A percentile compares a stretch with the other conserved stretches of the same genome.
Evolutionary conservation across 2,113 vertebrate species (phyloP).

Genomic region (Orycteropus afer): DNA sequence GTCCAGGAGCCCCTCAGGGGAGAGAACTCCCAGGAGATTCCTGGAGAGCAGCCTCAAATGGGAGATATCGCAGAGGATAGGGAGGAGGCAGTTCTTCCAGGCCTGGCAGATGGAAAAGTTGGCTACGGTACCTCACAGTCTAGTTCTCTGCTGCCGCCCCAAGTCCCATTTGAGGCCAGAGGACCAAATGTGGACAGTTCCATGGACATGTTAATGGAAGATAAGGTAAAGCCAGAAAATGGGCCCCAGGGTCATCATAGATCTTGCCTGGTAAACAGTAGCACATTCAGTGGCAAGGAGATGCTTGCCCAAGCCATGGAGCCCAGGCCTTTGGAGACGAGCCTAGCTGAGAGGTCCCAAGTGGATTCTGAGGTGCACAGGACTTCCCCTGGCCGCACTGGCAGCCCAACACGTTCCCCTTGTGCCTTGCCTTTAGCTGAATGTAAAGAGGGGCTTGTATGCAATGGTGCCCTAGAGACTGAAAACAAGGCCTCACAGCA

Average conservation of each 20-base stretch:
- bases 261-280: conserved; percentile 67
- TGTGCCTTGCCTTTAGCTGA: conserved; percentile 93
- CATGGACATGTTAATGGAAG: conserved; percentile 92
- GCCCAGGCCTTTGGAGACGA: conserved; percentile 79
- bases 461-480: conserved; percentile 88
- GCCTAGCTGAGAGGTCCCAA: conserved; percentile 78
- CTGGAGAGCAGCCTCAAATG: conserved; percentile 61
- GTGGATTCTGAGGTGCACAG: conserved; percentile 83
- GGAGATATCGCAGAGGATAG: not conserved
- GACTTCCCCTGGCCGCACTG: conserved; percentile 87
- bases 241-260: conserved; percentile 55
- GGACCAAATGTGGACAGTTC: conserved; percentile 90
- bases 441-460: conserved; percentile 88
- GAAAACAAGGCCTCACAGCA: conserved; percentile 85
- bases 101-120: conserved; percentile 69
- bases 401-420: conserved; percentile 84
- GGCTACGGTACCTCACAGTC: conserved; percentile 54
- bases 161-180: conserved; percentile 79
- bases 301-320: conserved; percentile 77
- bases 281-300: conserved; percentile 61
- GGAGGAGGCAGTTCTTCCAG: conserved; percentile 56
- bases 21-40: conserved; percentile 49
- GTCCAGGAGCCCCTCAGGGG: conserved; percentile 66
- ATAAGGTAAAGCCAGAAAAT: conserved; percentile 83
- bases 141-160: conserved; percentile 74